Conservation (phyloP, 2,888 invertebrate species). For the Punctoribates punctum region DNA sequence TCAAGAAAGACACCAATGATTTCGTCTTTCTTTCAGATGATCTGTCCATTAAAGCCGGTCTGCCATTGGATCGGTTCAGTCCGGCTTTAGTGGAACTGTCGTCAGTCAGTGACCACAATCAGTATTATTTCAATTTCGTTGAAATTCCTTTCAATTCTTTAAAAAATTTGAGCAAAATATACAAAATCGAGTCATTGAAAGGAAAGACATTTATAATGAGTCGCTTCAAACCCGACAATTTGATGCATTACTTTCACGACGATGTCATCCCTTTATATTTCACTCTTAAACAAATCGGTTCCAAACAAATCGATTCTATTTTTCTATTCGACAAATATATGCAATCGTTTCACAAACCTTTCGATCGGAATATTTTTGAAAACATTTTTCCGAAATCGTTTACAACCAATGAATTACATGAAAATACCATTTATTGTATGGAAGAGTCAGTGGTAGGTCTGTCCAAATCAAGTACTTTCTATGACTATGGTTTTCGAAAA, state of each 20-base stretch:
- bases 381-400: background rate
- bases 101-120: slow-evolving; percentile 54
- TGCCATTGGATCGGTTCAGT: slow-evolving; percentile 50
- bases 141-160: slow-evolving; percentile 51
- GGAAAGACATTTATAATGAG: slow-evolving; percentile 52
- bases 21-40: slow-evolving; percentile 54
- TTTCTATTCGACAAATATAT: slow-evolving; percentile 35
- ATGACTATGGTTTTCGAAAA: slow-evolving; percentile 57
- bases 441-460: slow-evolving; percentile 54
- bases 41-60: slow-evolving; percentile 51
- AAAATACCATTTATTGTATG: slow-evolving; percentile 53
- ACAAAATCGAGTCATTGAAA: slow-evolving; percentile 48
- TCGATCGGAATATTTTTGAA: slow-evolving; percentile 42
- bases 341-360: slow-evolving; percentile 2
- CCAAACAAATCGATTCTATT: slow-evolving; percentile 16
- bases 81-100: slow-evolving; percentile 53
- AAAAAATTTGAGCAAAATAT: slow-evolving; percentile 41
- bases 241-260: slow-evolving; percentile 60
- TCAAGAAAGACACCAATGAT: slow-evolving; percentile 51
- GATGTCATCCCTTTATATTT: slow-evolving; percentile 56
- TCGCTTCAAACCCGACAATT: slow-evolving; percentile 58
- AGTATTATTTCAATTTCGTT: slow-evolving; percentile 51
- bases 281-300: slow-evolving; percentile 51
- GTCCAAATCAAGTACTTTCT: slow-evolving; percentile 54
- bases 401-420: slow-evolving; percentile 43